phyloP scores from a whole-genome alignment of 2,113 vertebrate genomes.

The Pionites leucogaster region DNA sequence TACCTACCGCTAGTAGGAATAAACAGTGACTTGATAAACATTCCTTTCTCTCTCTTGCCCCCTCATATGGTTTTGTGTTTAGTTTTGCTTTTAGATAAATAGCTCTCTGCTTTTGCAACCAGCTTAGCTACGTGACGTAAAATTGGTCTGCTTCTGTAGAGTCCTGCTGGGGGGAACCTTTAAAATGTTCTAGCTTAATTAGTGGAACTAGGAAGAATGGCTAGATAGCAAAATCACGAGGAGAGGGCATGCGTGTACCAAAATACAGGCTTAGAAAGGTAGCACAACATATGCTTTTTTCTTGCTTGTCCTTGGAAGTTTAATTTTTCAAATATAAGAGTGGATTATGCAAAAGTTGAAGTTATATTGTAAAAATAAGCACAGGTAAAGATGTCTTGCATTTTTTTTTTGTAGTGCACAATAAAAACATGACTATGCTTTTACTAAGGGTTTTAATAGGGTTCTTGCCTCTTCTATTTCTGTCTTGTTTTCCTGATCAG shows the following conservation, averaged over 20 bases:
- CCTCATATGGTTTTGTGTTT: not conserved
- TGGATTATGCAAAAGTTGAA: not conserved
- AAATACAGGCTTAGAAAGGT: not conserved
- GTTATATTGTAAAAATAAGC: not conserved
- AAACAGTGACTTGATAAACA: not conserved
- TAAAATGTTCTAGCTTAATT: not conserved
- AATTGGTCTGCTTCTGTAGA: not conserved
- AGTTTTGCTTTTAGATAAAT: not conserved
- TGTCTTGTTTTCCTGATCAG: not conserved
- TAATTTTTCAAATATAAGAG: not conserved
- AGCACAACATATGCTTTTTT: not conserved
- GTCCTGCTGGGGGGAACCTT: not conserved
- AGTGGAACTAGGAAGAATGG: not conserved
- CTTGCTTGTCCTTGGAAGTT: not conserved
- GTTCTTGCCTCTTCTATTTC: not conserved
- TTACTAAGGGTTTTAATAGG: not conserved
- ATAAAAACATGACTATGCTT: not conserved
- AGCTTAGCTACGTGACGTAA: not conserved
- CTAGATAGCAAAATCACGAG: not conserved
- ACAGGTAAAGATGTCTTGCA: not conserved
- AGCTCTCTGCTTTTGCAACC: not conserved
- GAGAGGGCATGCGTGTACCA: not conserved
- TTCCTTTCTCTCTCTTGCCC: rapidly evolving
- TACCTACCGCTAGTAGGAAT: not conserved
- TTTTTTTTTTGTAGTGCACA: not conserved